Conservation (phyloP, 2,797 vertebrate genomes). For the Aythya fuligula region DNA sequence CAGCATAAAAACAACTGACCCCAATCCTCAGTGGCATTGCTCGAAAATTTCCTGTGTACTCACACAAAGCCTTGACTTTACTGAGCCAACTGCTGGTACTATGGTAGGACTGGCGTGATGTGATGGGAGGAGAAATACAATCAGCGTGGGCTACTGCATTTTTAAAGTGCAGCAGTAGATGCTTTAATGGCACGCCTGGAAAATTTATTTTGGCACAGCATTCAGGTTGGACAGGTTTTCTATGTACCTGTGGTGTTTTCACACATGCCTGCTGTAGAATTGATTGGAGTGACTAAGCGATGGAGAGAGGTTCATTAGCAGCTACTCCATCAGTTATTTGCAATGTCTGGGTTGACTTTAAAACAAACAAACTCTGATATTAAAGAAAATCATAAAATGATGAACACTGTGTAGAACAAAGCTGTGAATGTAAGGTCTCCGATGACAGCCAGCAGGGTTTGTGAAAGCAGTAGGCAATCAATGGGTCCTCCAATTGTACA, state of each 20-base stretch:
- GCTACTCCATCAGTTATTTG: not conserved
- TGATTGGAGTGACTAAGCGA: not conserved
- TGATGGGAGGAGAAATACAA: not conserved
- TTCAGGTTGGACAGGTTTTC: conserved; percentile 7
- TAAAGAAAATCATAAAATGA: not conserved
- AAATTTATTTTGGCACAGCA: not conserved
- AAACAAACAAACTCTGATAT: not conserved
- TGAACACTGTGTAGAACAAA: not conserved
- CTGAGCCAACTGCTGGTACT: not conserved
- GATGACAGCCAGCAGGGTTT: not conserved
- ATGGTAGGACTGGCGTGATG: not conserved
- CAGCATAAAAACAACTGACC: not conserved
- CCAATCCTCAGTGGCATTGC: not conserved
- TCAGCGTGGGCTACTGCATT: not conserved
- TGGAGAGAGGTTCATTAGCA: not conserved
- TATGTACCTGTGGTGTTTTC: not conserved
- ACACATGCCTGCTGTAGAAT: not conserved
- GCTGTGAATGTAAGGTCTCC: not conserved
- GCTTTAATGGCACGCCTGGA: not conserved
- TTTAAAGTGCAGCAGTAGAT: not conserved
- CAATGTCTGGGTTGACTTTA: not conserved
- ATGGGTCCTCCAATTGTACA: not conserved
- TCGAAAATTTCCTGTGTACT: not conserved
- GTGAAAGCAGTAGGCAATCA: not conserved
- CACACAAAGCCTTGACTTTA: not conserved